Evolutionary conservation across 2,113 vertebrate genomes (phyloP), one percentile per base, ranked within the genome.

Genomic region (Diadophis punctatus): DNA sequence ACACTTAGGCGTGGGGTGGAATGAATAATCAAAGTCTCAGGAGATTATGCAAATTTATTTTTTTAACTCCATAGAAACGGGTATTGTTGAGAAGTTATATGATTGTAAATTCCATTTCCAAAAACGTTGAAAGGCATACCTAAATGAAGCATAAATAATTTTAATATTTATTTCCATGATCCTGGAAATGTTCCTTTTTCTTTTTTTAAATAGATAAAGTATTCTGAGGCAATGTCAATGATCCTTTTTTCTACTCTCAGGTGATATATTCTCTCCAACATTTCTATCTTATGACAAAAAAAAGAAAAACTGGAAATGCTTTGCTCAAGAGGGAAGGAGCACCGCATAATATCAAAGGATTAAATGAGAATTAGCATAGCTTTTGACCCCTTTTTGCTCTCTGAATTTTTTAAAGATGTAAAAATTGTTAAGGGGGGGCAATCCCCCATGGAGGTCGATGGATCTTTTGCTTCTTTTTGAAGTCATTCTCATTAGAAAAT

Each of bases 31-130:
- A 84, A 89, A 58, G 52, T 43, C 60, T 48, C 51, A 56, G 63
- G 51, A 89, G 91, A 89, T 43, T 56, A 63, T 90, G 48, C 25
- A 90, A 93, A 93, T 52, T 80, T 22, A 90, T 86, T 89, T 89
- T 51, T 88, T 90, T 86, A 88, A 23, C 46, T 90, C 30, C 14
- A 4, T 63, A 56, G 10, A 86, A 89, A 49, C 18, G n/a, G 3
- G 10, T 39, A 43, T 34, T 84, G 55, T n/a, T 52, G 53, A 39
- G 5, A 92, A 80, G 16, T 23, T 25, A 27, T 80, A 46, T 80
- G 51, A 80, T 18, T 30, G 52, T 12, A 52, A 56, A 68, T 51
- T 80, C n/a, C 3, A n/a, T 52, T 63, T 86, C 60, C 48, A 43
- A 52, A 25, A n/a, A 34, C 22, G 4, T 68, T 46, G n/a, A 74